phyloP scores from a whole-genome alignment of 2,797 vertebrate genomes.

The Epinephelus awoara region DNA sequence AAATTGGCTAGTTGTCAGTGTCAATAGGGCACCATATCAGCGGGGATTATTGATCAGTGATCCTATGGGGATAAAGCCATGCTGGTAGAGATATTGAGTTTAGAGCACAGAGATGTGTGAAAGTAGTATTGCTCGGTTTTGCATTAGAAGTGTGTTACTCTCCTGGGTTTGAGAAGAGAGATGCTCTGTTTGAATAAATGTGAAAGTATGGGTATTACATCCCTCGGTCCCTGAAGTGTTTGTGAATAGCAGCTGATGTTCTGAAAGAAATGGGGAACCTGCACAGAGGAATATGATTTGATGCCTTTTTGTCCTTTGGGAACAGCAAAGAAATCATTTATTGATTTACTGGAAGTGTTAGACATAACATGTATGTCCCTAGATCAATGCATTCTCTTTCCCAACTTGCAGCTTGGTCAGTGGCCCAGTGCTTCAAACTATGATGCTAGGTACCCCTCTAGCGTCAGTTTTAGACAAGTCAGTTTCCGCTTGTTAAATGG shows the following conservation, averaged over 20 bases:
- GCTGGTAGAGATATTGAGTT: conserved; percentile 45
- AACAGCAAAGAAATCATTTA: not conserved
- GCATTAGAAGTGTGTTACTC: conserved; percentile 7
- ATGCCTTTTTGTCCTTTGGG: conserved; percentile 1
- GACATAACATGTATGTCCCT: not conserved
- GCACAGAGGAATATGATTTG: not conserved
- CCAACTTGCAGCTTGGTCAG: too few relatives aligned
- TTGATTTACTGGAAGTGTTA: not conserved
- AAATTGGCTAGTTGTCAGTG: conserved; percentile 39
- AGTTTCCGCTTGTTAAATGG: too few relatives aligned
- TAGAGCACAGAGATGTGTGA: conserved; percentile 29
- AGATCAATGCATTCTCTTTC: too few relatives aligned
- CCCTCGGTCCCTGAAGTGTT: conserved; percentile 34
- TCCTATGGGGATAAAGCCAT: conserved; percentile 45
- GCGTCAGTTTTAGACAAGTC: too few relatives aligned
- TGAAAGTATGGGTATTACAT: conserved; percentile 23
- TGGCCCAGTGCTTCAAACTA: too few relatives aligned
- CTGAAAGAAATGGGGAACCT: conserved; percentile 10
- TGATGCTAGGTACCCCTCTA: too few relatives aligned
- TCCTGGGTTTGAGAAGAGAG: conserved; percentile 30
- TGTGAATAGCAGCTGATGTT: conserved; percentile 3
- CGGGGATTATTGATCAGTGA: conserved; percentile 58
- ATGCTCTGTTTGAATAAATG: conserved; percentile 29
- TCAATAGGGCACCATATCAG: conserved; percentile 49
- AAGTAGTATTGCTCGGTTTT: conserved; percentile 27